These are phyloP conservation scores for Tragelaphus imberbis DNA, from an alignment of 2,113 vertebrate genomes.

Conservation along the genomic window DNA sequence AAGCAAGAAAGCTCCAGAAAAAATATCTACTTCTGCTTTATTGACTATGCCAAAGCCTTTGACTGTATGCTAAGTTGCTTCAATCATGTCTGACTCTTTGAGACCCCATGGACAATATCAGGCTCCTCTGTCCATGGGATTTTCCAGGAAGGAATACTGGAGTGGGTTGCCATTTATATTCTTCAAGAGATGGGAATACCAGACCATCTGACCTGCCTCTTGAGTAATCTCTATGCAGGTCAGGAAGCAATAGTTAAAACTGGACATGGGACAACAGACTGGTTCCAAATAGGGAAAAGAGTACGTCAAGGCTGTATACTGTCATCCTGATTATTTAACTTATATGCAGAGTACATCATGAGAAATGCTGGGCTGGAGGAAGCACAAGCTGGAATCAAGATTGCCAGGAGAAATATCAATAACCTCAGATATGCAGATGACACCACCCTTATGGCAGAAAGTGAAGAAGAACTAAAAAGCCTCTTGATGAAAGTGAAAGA, in stretches of 20 bases:
- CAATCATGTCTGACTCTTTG: background rate
- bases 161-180: background rate
- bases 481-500: background rate
- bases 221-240: background rate
- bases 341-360: background rate
- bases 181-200: background rate
- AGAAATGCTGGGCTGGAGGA: background rate
- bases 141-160: background rate
- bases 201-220: background rate
- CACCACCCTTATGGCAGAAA: background rate
- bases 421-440: background rate
- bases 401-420: background rate
- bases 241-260: background rate
- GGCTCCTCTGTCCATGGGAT: background rate
- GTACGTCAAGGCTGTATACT: fast-evolving
- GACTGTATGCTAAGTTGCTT: background rate
- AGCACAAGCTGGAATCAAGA: background rate
- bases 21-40: background rate
- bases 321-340: background rate
- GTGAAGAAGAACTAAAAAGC: background rate
- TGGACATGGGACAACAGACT: background rate
- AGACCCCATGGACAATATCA: background rate
- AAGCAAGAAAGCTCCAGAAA: background rate
- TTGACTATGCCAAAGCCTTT: background rate
- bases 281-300: background rate